Conservation (phyloP, 2,113 vertebrate species). For the Erythrocercus mccallii region DNA sequence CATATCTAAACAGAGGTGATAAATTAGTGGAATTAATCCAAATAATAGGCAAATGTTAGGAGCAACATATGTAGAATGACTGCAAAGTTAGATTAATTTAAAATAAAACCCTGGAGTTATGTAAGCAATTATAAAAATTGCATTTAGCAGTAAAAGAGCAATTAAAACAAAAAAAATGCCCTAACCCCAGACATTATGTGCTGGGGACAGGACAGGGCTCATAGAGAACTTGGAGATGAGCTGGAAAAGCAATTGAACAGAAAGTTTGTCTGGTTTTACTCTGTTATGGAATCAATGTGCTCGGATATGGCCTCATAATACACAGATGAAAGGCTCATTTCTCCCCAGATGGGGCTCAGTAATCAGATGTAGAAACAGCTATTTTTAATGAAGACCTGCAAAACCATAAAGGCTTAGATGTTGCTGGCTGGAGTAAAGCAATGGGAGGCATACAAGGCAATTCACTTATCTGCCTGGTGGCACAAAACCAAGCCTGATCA, state of each 20-base stretch:
- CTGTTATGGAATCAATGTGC: background rate
- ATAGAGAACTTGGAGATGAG: background rate
- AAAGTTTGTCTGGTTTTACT: conserved; percentile 15
- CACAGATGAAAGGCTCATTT: conserved; percentile 43
- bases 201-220: background rate
- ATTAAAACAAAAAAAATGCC: background rate
- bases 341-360: conserved; percentile 39
- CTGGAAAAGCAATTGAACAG: conserved; percentile 18
- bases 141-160: conserved; percentile 29
- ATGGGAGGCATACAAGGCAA: background rate
- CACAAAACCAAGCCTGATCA: conserved; percentile 29
- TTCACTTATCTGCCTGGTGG: conserved; percentile 37
- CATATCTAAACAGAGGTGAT: conserved; percentile 25
- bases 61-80: background rate
- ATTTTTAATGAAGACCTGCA: conserved; percentile 53
- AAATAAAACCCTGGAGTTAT: conserved; percentile 47
- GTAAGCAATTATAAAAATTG: conserved; percentile 50
- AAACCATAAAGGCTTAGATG: conserved; percentile 31
- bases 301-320: conserved; percentile 16
- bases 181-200: background rate
- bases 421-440: conserved; percentile 40
- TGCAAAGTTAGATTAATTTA: conserved; percentile 41
- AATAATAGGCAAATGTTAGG: conserved; percentile 44
- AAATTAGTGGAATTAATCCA: conserved; percentile 43
- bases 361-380: conserved; percentile 57